Base-by-base conservation (phyloP, 2,797 vertebrate species). In the Sebastiscus albofasciatus region DNA sequence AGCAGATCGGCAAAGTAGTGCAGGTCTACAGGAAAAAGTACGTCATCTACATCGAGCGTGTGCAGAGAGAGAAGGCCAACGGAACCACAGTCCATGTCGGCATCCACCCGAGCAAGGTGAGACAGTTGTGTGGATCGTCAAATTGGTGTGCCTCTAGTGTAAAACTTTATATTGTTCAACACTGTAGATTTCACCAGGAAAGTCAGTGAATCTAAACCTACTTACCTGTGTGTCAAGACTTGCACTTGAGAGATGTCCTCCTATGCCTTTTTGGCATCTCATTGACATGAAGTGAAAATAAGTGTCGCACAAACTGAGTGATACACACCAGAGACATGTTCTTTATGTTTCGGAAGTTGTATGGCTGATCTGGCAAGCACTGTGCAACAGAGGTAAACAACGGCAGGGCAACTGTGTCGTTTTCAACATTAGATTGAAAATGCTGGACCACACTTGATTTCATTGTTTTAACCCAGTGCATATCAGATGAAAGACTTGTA, bases 1-100 rank as follows among this genome's bases (percentile, higher is more conserved):
- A 99, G 93, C 98, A 99, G 90, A 98, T 99, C 0, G 97, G 97
- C 89, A 98, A 99, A 93, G 98, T 98, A 12, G 97, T 99, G 72
- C 98, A 98, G 93, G 98, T 99, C 72, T 99, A 98, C 95, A 97
- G 98, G 82, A 99, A 98, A 89, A 99, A 98, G 16, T 98, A 98
- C 0, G 97, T 98, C 78, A 98, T 98, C 95, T 98, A 98, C 95
- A 98, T 98, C 8, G 97, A 99, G 87, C 96, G 97, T 2, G 98
- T 98, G 39, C 98, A 99, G 94, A 96, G 96, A n/a, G 97, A 99
- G 93, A 98, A 98, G 94, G 97, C 98, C n/a, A 98, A 99, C 0
- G 97, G 97, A 90, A 98, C 97, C 42, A 97, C 97, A 27, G 97
- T 99, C 85, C 98, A 97, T 4, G 97, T 99, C 69, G 98, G 97